Evolutionary conservation across 2,888 invertebrate species (phyloP), one percentile per base, ranked within the genome.

Genomic region (Xestia sexstrigata): DNA sequence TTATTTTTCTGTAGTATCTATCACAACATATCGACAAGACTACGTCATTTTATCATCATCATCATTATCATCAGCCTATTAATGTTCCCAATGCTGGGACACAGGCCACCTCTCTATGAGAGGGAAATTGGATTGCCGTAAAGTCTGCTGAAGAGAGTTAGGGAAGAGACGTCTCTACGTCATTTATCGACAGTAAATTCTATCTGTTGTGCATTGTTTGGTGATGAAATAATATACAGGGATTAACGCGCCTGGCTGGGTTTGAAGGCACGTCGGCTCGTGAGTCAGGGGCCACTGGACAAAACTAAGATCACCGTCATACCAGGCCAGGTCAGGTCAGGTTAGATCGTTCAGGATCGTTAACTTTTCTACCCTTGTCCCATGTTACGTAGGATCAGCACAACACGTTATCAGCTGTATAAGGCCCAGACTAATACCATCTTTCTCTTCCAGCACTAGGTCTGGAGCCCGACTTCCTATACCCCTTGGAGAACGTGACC

Each of bases 401-500:
- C 20, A 20, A 60, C 15, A 20, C 4, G 30, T 20, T 20, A 60
- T 60, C 17, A 30, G 17, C 15, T 60, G 1, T 60, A 17, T 17
- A 60, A 35, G 62, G 11, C 4, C 62, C 20, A 20, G 5, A 35
- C 20, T 62, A 62, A 62, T 60, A 47, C 30, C 9, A 26, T 42
- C 20, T 45, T 74, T 52, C 6, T 97, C 96, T 97, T 97, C 90
- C 97, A 97, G 98, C 97, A 81, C 94, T 97, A 93, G 98, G 98
- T 94, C 97, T 98, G 96, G 98, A 98, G 95, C 98, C 98, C 91
- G 98, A 98, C 95, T 98, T 98, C 97, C 97, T 97, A 89, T 98
- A 97, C 91, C 98, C 98, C 67, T 95, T 98, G 97, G 98, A 98
- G 97, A 98, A 98, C 97, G 97, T 98, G 95, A 98, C 98, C 87